A percentile compares a stretch with the other conserved stretches of the same genome.
These are phyloP conservation scores for Strigamia crassipes DNA, from an alignment of 2,888 invertebrate genomes.

Conservation along the genomic window DNA sequence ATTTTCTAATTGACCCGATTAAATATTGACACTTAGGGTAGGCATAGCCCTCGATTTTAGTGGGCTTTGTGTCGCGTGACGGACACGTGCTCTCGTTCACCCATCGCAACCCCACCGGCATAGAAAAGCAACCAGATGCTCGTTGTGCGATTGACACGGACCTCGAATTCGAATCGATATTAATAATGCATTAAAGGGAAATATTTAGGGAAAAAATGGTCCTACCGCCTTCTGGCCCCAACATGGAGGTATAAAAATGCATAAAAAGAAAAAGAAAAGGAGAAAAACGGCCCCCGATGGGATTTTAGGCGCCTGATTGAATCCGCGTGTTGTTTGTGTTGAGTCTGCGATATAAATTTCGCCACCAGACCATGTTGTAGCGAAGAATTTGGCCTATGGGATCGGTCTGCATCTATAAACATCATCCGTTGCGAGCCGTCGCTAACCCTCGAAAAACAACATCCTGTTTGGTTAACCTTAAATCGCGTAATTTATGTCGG, in stretches of 20 bases:
- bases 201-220: not conserved
- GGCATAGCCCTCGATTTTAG: not conserved
- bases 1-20: conserved; percentile 24
- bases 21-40: conserved; percentile 10
- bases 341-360: conserved; percentile 18
- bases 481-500: conserved; percentile 4
- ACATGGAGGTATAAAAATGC: not conserved
- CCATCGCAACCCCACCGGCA: not conserved
- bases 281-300: not conserved
- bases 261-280: not conserved
- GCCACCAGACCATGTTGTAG: not conserved
- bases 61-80: conserved; percentile 30
- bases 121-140: conserved; percentile 26
- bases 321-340: conserved; percentile 8
- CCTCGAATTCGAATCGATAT: conserved; percentile 1
- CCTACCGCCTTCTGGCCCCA: not conserved
- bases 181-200: not conserved
- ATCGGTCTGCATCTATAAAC: conserved; percentile 7
- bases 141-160: conserved; percentile 13
- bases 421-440: not conserved
- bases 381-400: conserved; percentile 16
- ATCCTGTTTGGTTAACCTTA: conserved; percentile 30
- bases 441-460: not conserved
- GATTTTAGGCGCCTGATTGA: conserved; percentile 13
- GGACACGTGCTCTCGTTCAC: conserved; percentile 15